These are phyloP conservation scores for Cephus rjabovi DNA, from an alignment of 2,888 invertebrate species.

Conservation along the genomic window DNA sequence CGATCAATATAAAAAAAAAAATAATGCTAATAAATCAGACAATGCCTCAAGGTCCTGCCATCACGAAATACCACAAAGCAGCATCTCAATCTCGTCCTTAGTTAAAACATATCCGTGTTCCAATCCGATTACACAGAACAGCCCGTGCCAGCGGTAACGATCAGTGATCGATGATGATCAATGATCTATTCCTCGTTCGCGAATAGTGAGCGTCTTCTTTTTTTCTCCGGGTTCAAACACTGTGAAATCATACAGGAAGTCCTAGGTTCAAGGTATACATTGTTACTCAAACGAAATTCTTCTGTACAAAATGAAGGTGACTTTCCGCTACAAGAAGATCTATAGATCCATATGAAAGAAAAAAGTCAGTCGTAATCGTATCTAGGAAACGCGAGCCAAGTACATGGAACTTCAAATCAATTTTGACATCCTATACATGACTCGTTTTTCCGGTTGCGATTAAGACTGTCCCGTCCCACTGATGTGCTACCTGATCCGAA, in stretches of 20 bases:
- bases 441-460: not conserved
- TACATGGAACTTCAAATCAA: not conserved
- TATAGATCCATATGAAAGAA: not conserved
- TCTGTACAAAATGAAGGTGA: not conserved
- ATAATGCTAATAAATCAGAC: not conserved
- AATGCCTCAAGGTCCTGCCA: not conserved
- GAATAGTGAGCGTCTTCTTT: not conserved
- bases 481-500: slow-evolving; percentile 16
- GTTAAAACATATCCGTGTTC: not conserved
- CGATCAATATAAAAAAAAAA: not conserved
- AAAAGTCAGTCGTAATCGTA: not conserved
- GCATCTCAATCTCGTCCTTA: not conserved
- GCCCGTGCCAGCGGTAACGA: not conserved
- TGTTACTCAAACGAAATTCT: not conserved
- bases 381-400: not conserved
- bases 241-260: not conserved
- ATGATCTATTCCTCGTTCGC: not conserved
- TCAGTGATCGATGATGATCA: not conserved
- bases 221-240: not conserved
- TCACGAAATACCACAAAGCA: not conserved
- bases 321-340: not conserved
- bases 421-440: not conserved
- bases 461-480: not conserved
- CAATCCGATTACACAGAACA: not conserved
- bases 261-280: not conserved